phyloP scores from a whole-genome alignment of 1,140 invertebrate genomes.

The Cepaea nemoralis region DNA sequence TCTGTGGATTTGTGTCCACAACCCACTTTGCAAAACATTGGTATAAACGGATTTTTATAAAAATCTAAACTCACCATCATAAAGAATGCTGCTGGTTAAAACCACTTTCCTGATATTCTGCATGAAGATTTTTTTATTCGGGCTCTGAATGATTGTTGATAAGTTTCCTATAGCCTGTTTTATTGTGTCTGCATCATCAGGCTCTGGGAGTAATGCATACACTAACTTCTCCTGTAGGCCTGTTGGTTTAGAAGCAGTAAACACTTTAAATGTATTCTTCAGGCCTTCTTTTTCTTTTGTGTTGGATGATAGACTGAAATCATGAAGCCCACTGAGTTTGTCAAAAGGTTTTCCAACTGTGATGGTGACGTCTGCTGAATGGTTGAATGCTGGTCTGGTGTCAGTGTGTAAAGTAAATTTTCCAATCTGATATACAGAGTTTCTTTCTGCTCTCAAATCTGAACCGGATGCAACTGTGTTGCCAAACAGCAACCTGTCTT shows the following conservation, averaged over 20 bases:
- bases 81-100: neutral
- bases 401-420: neutral
- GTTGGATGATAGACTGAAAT: neutral
- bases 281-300: neutral
- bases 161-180: neutral
- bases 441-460: neutral
- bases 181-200: neutral
- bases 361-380: neutral
- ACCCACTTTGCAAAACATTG: no score
- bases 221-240: neutral
- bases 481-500: no score
- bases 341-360: slow-evolving; percentile 23
- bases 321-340: slow-evolving; percentile 13
- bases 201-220: neutral
- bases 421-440: neutral
- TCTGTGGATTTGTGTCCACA: no score
- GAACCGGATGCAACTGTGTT: no score
- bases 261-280: neutral
- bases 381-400: neutral
- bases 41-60: no score
- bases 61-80: neutral
- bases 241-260: neutral
- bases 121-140: neutral
- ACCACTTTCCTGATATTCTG: neutral
- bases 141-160: neutral